A percentile compares a stretch with the other conserved stretches of the same genome.
Conservation (phyloP, 2,797 vertebrate genomes). For the Chelon labrosus region DNA sequence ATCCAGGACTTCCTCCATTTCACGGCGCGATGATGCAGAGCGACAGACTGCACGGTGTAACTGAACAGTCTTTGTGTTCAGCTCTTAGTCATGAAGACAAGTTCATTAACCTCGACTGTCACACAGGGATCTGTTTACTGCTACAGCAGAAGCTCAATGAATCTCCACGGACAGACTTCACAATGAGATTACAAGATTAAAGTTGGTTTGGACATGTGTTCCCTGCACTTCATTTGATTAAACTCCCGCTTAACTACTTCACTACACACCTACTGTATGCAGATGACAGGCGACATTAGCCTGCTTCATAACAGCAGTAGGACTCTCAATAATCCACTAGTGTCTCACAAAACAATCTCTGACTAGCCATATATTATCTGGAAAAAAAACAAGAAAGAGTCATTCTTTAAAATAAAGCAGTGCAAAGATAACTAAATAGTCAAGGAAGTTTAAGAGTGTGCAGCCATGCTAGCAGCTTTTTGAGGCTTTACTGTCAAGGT, state of each 20-base stretch:
- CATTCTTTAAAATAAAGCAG: too few relatives aligned
- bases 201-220: conserved; percentile 63
- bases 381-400: too few relatives aligned
- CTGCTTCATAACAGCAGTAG: too few relatives aligned
- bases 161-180: conserved; percentile 49
- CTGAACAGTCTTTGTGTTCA: conserved; percentile 50
- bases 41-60: conserved; percentile 41
- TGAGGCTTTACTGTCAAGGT: too few relatives aligned
- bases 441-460: too few relatives aligned
- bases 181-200: conserved; percentile 78
- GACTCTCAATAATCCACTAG: too few relatives aligned
- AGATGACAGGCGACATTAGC: background rate
- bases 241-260: conserved; percentile 55
- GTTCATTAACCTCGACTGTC: conserved; percentile 46
- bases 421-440: too few relatives aligned
- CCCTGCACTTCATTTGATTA: conserved; percentile 68
- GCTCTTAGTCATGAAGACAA: conserved; percentile 53
- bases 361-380: too few relatives aligned
- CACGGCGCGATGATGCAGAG: conserved; percentile 29
- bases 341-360: too few relatives aligned
- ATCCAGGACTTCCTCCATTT: conserved; percentile 4
- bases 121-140: conserved; percentile 52
- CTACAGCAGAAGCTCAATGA: conserved; percentile 27
- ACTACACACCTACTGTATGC: conserved; percentile 42
- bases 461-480: too few relatives aligned